These are phyloP conservation scores for Aelia acuminata DNA, from an alignment of 2,888 invertebrate genomes.

Conservation along the genomic window DNA sequence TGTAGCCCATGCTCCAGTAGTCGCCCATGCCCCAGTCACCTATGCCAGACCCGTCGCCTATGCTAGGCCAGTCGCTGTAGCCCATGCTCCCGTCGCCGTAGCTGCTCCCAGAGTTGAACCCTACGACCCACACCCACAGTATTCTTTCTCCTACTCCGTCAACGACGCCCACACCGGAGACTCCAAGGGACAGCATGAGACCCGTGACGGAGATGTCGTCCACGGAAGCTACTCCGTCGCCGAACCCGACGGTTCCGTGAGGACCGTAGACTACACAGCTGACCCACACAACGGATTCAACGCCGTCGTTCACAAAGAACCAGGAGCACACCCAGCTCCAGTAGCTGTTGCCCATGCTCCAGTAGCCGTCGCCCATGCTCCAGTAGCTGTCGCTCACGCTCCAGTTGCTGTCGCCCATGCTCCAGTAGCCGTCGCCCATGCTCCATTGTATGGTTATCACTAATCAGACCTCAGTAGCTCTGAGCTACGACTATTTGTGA, in stretches of 20 bases:
- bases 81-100: neutral
- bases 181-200: neutral
- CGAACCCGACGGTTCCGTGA: slow-evolving; percentile 3
- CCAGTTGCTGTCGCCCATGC: neutral
- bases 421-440: neutral
- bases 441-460: slow-evolving; percentile 32
- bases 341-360: slow-evolving; percentile 63
- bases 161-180: slow-evolving; percentile 14
- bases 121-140: slow-evolving; percentile 65
- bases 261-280: neutral
- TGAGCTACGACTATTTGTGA: no score
- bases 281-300: neutral
- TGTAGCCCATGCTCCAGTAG: neutral
- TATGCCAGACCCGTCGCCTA: neutral
- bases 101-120: slow-evolving; percentile 60
- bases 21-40: no score
- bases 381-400: slow-evolving; percentile 58
- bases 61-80: neutral
- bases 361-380: neutral
- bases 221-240: neutral
- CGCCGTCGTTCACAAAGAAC: neutral
- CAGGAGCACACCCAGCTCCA: slow-evolving; percentile 34
- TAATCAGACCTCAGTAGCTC: neutral
- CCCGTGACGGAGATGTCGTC: neutral
- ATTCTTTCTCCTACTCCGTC: slow-evolving; percentile 65